A percentile compares a stretch with the other conserved stretches of the same genome.
Evolutionary conservation across 2,113 vertebrate species (phyloP).

Genomic region (Acrocephalus kingi): DNA sequence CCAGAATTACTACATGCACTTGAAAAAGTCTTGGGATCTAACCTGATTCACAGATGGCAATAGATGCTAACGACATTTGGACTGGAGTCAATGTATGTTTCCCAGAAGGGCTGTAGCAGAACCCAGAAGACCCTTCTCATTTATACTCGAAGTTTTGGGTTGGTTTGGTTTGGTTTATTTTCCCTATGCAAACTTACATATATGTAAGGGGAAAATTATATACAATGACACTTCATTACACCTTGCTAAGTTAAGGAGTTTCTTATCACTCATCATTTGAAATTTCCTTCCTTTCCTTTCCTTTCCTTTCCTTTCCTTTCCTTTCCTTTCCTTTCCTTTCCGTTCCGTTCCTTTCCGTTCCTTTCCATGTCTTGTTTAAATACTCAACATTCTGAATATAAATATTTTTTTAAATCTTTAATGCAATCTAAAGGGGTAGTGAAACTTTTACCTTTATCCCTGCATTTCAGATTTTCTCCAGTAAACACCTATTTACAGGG

Average conservation of each 20-base stretch:
- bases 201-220: neutral
- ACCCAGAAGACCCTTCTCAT: neutral
- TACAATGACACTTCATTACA: neutral
- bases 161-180: neutral
- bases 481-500: neutral
- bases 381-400: neutral
- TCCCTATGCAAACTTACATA: neutral
- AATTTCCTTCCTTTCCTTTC: neutral
- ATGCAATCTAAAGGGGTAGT: neutral
- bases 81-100: neutral
- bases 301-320: no score
- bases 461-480: neutral
- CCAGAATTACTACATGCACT: neutral
- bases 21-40: neutral
- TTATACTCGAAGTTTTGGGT: neutral
- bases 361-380: neutral
- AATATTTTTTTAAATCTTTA: neutral
- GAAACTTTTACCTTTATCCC: neutral
- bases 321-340: neutral
- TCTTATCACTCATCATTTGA: neutral
- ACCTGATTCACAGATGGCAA: neutral
- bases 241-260: neutral
- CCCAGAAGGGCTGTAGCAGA: neutral
- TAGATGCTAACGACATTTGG: neutral
- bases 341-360: neutral